Evolutionary conservation across 2,113 vertebrate species (phyloP).

Genomic region (Rhea americana): DNA sequence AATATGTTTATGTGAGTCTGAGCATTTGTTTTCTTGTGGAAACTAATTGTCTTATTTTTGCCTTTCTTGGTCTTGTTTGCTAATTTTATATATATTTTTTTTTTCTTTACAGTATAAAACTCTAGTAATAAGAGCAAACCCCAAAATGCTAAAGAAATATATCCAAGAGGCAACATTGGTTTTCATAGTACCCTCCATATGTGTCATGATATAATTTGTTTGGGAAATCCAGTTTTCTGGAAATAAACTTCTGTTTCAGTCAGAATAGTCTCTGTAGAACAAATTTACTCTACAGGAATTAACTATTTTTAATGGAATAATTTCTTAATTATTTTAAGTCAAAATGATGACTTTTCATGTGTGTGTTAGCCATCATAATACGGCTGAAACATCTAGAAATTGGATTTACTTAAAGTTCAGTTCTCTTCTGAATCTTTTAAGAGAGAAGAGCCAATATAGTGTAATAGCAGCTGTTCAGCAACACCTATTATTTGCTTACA

Average conservation of each 20-base stretch:
- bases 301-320: neutral
- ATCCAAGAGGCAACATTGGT: neutral
- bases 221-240: neutral
- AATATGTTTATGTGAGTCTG: neutral
- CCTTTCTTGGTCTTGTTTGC: neutral
- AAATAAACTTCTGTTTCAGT: neutral
- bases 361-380: accelerated
- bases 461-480: conserved; percentile 37
- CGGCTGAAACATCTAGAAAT: neutral
- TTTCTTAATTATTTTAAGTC: neutral
- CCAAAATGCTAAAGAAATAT: neutral
- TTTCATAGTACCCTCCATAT: neutral
- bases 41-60: neutral
- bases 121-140: neutral
- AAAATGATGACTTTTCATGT: neutral
- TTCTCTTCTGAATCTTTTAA: neutral
- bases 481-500: conserved; percentile 6
- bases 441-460: neutral
- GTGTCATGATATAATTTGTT: neutral
- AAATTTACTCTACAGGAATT: neutral
- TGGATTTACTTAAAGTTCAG: neutral
- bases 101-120: neutral
- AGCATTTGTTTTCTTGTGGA: neutral
- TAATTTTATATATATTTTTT: neutral
- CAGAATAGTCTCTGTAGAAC: neutral